Evolutionary conservation across 2,797 vertebrate species (phyloP).

Genomic region (Amblyopsis hoosieri): DNA sequence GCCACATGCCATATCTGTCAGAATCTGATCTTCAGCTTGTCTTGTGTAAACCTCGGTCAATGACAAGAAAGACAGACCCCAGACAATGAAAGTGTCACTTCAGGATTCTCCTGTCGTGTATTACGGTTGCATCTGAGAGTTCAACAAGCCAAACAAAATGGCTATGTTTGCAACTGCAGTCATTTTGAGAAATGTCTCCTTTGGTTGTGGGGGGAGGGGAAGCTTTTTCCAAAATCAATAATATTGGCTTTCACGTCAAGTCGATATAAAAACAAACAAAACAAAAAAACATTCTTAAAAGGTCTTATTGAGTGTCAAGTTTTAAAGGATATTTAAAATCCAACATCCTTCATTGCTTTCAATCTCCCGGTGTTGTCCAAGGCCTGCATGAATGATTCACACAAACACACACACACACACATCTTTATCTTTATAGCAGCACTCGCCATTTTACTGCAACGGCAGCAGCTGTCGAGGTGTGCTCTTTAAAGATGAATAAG

Average conservation of each 20-base stretch:
- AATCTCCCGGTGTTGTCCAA: slow-evolving; percentile 19
- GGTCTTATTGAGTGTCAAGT: slow-evolving; percentile 37
- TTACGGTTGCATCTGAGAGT: slow-evolving; percentile 39
- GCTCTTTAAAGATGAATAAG: slow-evolving; percentile 1
- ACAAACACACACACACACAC: slow-evolving; percentile 1
- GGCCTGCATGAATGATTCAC: not conserved
- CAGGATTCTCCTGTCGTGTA: slow-evolving; percentile 35
- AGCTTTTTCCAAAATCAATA: slow-evolving; percentile 46
- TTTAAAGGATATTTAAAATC: slow-evolving; percentile 28
- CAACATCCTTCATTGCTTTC: slow-evolving; percentile 40
- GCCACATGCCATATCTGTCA: slow-evolving; percentile 46
- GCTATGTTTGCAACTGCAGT: slow-evolving; percentile 44
- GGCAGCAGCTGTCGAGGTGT: not conserved
- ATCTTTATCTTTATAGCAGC: not conserved
- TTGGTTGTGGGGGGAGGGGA: slow-evolving; percentile 26
- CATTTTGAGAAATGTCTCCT: slow-evolving; percentile 27
- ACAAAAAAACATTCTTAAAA: slow-evolving; percentile 41
- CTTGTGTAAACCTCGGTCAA: slow-evolving; percentile 50
- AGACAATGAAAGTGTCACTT: slow-evolving; percentile 58
- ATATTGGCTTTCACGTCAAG: slow-evolving; percentile 43
- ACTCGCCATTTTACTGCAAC: not conserved
- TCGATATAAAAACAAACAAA: slow-evolving; percentile 46
- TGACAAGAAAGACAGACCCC: slow-evolving; percentile 35
- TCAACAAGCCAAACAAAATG: slow-evolving; percentile 45
- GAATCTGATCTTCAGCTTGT: slow-evolving; percentile 61